Percentiles rank a stretch among this genome's conserved stretches.
Conservation (phyloP, 2,113 vertebrate genomes). For the Egretta garzetta region DNA sequence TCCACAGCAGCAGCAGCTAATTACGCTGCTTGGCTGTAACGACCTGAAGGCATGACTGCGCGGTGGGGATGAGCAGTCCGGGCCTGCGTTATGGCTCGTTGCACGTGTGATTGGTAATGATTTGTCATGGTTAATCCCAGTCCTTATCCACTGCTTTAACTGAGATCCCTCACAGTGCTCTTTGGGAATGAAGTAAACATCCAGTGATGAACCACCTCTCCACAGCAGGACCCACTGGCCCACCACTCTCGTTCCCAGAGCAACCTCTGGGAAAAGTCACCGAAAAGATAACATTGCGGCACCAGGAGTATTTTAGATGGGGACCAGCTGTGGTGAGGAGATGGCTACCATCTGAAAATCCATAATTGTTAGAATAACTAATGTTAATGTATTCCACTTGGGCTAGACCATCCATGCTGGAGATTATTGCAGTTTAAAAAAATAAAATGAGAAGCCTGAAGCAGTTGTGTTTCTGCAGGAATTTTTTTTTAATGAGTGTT, state of each 20-base stretch:
- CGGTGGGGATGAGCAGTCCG: not conserved
- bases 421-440: not conserved
- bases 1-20: not conserved
- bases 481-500: not conserved
- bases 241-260: not conserved
- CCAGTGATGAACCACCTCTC: not conserved
- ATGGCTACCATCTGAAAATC: not conserved
- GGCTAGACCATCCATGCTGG: not conserved
- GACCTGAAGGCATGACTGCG: not conserved
- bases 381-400: constrained; percentile 1
- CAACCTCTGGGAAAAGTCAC: not conserved
- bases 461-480: not conserved
- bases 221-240: not conserved
- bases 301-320: not conserved
- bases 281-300: not conserved
- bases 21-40: not conserved
- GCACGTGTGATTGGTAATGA: not conserved
- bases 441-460: not conserved
- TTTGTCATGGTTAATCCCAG: not conserved
- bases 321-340: not conserved
- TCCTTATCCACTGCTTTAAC: not conserved
- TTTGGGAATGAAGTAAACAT: not conserved
- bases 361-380: not conserved
- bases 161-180: not conserved
- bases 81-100: fast-evolving